Evolutionary conservation across 2,888 invertebrate species (phyloP).

Genomic region (Pseudanteris insignis): DNA sequence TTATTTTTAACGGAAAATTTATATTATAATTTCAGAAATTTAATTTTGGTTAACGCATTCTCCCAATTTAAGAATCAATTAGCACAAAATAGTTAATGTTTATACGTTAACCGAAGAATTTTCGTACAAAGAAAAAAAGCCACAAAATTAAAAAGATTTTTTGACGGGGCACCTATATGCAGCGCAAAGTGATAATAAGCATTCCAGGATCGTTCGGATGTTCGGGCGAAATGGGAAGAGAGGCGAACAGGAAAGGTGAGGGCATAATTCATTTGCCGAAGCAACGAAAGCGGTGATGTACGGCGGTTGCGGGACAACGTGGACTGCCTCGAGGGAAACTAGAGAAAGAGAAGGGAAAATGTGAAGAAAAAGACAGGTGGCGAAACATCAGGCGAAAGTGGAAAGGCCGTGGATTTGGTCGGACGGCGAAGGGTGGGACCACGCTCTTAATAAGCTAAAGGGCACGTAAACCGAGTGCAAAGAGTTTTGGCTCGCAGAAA

Average conservation of each 20-base stretch:
- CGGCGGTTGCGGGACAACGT: slow-evolving; percentile 56
- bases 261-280: slow-evolving; percentile 57
- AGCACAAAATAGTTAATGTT: too few relatives aligned
- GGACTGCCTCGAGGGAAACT: slow-evolving; percentile 23
- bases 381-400: slow-evolving; percentile 3
- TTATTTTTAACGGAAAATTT: too few relatives aligned
- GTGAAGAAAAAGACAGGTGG: slow-evolving; percentile 1
- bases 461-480: slow-evolving; percentile 60
- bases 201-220: slow-evolving; percentile 40
- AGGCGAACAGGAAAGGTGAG: slow-evolving; percentile 41
- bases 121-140: too few relatives aligned
- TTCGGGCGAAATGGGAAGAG: slow-evolving; percentile 34
- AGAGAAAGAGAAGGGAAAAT: slow-evolving; percentile 1
- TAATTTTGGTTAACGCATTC: too few relatives aligned
- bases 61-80: too few relatives aligned
- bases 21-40: too few relatives aligned
- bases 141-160: slow-evolving; percentile 34
- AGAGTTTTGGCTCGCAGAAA: slow-evolving; percentile 41
- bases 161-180: slow-evolving; percentile 24
- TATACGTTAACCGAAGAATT: too few relatives aligned
- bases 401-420: slow-evolving; percentile 15
- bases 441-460: slow-evolving; percentile 64
- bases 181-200: slow-evolving; percentile 41
- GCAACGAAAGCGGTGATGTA: slow-evolving; percentile 56
- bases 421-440: slow-evolving; percentile 48